These are phyloP conservation scores for Melangyna quadrimaculata DNA, from an alignment of 2,888 invertebrate genomes.

Conservation along the genomic window DNA sequence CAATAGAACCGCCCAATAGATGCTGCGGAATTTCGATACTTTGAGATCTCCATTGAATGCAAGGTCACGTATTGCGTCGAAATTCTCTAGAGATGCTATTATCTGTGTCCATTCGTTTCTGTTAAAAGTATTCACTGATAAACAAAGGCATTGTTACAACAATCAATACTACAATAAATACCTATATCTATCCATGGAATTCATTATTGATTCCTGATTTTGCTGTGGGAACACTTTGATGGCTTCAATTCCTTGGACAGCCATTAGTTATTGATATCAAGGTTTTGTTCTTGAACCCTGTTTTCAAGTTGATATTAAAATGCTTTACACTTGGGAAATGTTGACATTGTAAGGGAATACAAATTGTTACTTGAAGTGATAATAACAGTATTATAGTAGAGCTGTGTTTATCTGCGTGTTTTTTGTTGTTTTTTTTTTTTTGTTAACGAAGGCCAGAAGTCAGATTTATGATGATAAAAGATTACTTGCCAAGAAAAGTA, in stretches of 20 bases:
- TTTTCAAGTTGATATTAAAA: not conserved
- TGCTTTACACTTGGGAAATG: not conserved
- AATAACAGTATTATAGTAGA: not conserved
- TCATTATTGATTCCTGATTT: conserved; percentile 73
- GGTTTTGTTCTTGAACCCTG: not conserved
- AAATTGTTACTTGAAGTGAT: not conserved
- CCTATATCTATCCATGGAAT: conserved; percentile 78
- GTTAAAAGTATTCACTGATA: not conserved
- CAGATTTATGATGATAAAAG: conserved; percentile 2
- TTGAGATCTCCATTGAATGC: conserved; percentile 80
- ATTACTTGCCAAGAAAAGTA: not conserved
- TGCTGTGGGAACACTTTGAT: conserved; percentile 74
- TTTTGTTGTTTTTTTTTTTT: not conserved
- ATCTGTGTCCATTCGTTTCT: conserved; percentile 79
- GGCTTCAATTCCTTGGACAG: conserved; percentile 78
- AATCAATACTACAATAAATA: conserved; percentile 55
- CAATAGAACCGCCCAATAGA: conserved; percentile 82
- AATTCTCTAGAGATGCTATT: conserved; percentile 79
- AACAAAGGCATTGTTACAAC: not conserved
- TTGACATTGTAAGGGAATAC: conserved; percentile 23
- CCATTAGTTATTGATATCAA: conserved; percentile 56
- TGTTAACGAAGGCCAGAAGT: conserved; percentile 1
- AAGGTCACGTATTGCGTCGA: conserved; percentile 81
- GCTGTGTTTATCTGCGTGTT: not conserved
- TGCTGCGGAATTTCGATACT: conserved; percentile 81